Percentiles rank a stretch among this genome's conserved stretches.
Evolutionary conservation across 2,113 vertebrate genomes (phyloP).

Genomic region (Dicerorhinus sumatrensis): DNA sequence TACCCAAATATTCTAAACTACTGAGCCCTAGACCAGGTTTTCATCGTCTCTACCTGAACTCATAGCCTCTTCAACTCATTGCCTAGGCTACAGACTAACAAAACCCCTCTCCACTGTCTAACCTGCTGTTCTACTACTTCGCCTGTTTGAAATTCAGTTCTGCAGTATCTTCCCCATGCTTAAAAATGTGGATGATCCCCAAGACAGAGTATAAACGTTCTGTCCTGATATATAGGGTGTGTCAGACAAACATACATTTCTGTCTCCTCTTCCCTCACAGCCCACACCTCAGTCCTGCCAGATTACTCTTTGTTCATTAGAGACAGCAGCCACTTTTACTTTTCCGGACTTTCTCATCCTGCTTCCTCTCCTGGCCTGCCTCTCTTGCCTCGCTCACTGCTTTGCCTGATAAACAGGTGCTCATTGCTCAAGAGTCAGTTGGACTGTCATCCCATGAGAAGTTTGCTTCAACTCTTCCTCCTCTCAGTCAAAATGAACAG

Average conservation of each 20-base stretch:
- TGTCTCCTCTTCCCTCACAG: background rate
- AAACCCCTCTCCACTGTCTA: background rate
- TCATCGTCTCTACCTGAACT: background rate
- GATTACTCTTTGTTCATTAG: background rate
- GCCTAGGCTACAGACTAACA: background rate
- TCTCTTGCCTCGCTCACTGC: too few relatives aligned
- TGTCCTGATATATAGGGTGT: background rate
- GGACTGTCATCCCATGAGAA: background rate
- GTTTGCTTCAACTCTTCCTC: background rate
- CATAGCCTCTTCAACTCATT: background rate
- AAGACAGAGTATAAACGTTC: background rate
- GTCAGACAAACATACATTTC: background rate
- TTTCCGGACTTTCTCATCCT: background rate
- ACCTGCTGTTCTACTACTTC: too few relatives aligned
- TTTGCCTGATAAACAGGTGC: background rate
- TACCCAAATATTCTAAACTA: background rate
- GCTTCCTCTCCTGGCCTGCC: background rate
- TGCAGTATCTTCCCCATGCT: background rate
- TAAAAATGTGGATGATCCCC: background rate
- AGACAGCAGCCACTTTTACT: background rate
- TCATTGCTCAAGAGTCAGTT: background rate
- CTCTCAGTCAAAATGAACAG: background rate
- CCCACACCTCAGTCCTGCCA: background rate
- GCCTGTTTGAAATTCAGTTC: background rate
- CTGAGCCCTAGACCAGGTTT: background rate